phyloP scores from a whole-genome alignment of 2,113 vertebrate genomes.

The Fulica atra region DNA sequence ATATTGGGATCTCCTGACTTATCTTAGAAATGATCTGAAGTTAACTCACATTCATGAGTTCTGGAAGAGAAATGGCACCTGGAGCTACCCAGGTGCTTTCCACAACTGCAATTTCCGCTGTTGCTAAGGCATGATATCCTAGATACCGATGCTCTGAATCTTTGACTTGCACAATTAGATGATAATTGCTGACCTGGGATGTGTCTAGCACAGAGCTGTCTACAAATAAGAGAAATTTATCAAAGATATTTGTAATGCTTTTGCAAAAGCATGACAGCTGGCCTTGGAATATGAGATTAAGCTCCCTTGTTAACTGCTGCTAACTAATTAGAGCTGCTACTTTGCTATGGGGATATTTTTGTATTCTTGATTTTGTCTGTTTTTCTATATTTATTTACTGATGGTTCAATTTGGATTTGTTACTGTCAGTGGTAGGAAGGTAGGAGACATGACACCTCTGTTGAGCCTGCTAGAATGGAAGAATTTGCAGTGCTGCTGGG shows the following conservation, averaged over 20 bases:
- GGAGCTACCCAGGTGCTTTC: conserved; percentile 79
- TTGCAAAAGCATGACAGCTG: neutral
- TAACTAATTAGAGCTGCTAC: neutral
- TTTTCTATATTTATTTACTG: neutral
- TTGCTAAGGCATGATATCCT: conserved; percentile 78
- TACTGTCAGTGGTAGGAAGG: neutral
- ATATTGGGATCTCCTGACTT: neutral
- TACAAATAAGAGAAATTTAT: conserved; percentile 1
- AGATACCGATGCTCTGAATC: conserved; percentile 79
- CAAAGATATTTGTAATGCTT: neutral
- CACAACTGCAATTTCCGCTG: conserved; percentile 73
- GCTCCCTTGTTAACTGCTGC: neutral
- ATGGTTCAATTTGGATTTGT: neutral
- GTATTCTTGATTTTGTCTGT: neutral
- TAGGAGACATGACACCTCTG: neutral
- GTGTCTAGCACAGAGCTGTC: conserved; percentile 76
- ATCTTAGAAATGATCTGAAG: conserved; percentile 81
- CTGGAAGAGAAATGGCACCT: conserved; percentile 76
- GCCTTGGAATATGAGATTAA: neutral
- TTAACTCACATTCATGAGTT: conserved; percentile 78
- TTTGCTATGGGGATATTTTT: neutral
- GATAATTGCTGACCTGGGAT: conserved; percentile 75
- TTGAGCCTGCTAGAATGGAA: neutral
- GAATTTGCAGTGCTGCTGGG: neutral
- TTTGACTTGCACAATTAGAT: conserved; percentile 81